Evolutionary conservation across 1,140 invertebrate species (phyloP).

Genomic region (Rhagoletis zephyria): DNA sequence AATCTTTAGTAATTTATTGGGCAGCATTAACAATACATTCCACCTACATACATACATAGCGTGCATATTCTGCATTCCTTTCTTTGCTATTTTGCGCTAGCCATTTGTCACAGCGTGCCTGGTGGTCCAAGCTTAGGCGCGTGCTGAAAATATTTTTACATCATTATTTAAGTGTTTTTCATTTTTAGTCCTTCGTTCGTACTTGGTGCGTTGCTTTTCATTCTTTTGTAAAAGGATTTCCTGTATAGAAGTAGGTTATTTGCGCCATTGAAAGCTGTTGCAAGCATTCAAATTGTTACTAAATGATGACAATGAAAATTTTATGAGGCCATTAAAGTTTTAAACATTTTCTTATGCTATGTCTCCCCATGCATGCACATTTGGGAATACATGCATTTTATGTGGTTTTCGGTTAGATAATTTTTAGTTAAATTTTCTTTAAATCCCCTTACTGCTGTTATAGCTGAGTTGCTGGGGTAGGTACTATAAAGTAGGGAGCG

Average conservation of each 20-base stretch:
- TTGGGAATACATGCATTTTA: not conserved
- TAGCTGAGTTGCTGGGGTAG: no score
- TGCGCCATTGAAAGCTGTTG: not conserved
- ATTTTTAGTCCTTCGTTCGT: not conserved
- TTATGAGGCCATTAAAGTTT: not conserved
- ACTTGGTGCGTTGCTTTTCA: not conserved
- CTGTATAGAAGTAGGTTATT: not conserved
- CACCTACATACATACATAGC: not conserved
- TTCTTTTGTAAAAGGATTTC: not conserved
- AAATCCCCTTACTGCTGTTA: no score
- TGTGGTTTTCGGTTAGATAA: no score
- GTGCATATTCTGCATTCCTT: slow-evolving; percentile 7
- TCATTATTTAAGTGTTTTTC: not conserved
- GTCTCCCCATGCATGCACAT: not conserved
- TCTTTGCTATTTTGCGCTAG: slow-evolving; percentile 23
- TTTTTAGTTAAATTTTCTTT: no score
- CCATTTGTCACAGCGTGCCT: slow-evolving; percentile 38
- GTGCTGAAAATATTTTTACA: slow-evolving; percentile 18
- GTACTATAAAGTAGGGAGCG: no score
- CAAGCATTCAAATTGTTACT: not conserved
- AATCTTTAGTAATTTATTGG: slow-evolving; percentile 39
- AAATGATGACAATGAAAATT: not conserved
- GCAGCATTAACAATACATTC: not conserved
- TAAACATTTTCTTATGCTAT: not conserved
- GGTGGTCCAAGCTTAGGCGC: not conserved